phyloP scores from a whole-genome alignment of 2,113 vertebrate genomes.

The Burhinus oedicnemus region DNA sequence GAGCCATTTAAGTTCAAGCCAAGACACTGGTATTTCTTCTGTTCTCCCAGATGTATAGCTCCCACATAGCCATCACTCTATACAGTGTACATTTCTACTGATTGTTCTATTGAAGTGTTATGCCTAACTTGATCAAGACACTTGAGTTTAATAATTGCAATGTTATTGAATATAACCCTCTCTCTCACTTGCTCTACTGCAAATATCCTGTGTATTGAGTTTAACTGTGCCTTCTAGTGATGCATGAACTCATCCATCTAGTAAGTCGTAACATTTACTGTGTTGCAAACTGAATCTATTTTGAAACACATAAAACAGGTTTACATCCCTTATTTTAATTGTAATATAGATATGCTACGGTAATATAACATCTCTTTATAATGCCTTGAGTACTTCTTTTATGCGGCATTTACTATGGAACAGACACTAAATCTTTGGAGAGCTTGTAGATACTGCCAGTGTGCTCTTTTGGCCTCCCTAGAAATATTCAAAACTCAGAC shows the following conservation, averaged over 20 bases:
- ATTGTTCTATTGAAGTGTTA: not conserved
- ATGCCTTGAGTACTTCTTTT: not conserved
- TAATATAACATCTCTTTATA: not conserved
- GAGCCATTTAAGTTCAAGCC: not conserved
- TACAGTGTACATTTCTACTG: not conserved
- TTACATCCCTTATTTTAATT: not conserved
- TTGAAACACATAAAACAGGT: not conserved
- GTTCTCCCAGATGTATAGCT: not conserved
- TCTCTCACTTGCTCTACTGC: not conserved
- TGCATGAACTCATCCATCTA: not conserved
- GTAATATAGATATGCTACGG: not conserved
- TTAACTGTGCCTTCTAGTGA: not conserved
- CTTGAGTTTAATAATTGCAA: not conserved
- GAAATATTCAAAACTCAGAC: not conserved
- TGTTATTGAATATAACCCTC: not conserved
- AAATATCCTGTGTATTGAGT: not conserved
- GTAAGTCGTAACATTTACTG: not conserved
- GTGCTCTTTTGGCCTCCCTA: not conserved
- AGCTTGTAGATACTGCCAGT: not conserved
- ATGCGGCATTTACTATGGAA: not conserved
- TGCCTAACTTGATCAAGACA: not conserved
- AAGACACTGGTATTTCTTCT: not conserved
- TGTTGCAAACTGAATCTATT: not conserved
- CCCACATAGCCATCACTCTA: not conserved
- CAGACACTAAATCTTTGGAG: not conserved